Base-by-base conservation (phyloP, 2,888 invertebrate genomes). In the Lamproptera curius region DNA sequence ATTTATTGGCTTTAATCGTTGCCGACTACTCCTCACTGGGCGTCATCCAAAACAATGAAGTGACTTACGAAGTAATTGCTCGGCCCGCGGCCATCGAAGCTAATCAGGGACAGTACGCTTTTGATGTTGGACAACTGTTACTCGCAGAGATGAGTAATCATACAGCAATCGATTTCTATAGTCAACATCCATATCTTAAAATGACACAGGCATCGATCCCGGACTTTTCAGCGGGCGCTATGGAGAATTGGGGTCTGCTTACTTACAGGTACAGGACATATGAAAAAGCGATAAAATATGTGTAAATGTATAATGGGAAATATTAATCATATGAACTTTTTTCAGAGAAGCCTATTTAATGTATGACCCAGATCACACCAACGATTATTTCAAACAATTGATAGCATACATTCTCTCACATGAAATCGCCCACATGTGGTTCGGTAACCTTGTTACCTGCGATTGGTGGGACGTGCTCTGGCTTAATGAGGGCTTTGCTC, bases 241-340 rank as follows among this genome's bases (percentile, higher is more conserved):
- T 95, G 95, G 94, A 95, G 70, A 95, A 95, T 69, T 95, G 95
- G 94, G 95, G 95, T 4, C 76, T 95, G 34, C 89, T 94, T 4
- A 94, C 94, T 0, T 95, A 93, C 78, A 91, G 90, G 91, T 91
- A n/a, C n/a, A 67, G 1, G 33, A n/a, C n/a, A n/a, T n/a, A n/a
- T n/a, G n/a, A n/a, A n/a, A n/a, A n/a, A n/a, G n/a, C n/a, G n/a
- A n/a, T n/a, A n/a, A n/a, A n/a, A n/a, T n/a, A 6, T 10, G 11
- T 13, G 17, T 14, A n/a, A 23, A 6, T 14, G 10, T 15, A 28
- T 23, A 23, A 4, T 26, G 26, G 2, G 13, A 15, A 4, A 15
- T 17, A 37, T n/a, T 2, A 16, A 33, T n/a, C 10, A 15, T 42
- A 17, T n/a, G 2, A 14, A 6, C 48, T 39, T 51, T 46, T 45